These are phyloP conservation scores for Pristionchus mayeri DNA, from an alignment of 2,888 invertebrate genomes.

Conservation along the genomic window DNA sequence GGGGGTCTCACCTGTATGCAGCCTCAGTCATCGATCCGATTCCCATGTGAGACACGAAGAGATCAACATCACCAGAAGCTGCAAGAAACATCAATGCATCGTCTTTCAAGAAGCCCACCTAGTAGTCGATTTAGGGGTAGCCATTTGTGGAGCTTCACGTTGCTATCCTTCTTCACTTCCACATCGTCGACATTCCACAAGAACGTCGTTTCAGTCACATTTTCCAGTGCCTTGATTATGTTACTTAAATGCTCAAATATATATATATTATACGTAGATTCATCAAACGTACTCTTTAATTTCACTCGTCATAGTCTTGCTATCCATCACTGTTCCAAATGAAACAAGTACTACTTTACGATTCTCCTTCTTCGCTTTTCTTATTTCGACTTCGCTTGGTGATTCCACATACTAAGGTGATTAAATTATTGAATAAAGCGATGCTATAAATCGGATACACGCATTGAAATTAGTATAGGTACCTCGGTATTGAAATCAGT, in stretches of 20 bases:
- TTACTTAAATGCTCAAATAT: not conserved
- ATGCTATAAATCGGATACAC: too few species aligned
- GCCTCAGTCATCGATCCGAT: slow-evolving; percentile 11
- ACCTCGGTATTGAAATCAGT: not conserved
- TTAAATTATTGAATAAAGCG: too few species aligned
- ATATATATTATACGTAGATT: too few species aligned
- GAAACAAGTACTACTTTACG: not conserved
- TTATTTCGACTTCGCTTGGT: too few species aligned
- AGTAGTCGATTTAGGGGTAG: not conserved
- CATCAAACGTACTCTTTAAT: not conserved
- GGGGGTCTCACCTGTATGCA: not conserved
- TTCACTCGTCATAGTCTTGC: not conserved
- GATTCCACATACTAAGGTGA: too few species aligned
- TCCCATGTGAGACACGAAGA: slow-evolving; percentile 19
- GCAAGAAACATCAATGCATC: not conserved
- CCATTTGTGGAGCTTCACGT: not conserved
- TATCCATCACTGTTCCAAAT: not conserved
- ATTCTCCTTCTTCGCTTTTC: not conserved
- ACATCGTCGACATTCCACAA: not conserved
- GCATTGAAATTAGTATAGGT: too few species aligned
- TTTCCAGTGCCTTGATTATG: not conserved
- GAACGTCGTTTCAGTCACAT: not conserved
- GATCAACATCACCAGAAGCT: not conserved
- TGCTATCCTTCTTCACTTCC: not conserved
- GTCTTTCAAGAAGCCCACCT: not conserved